Conservation (phyloP, 2,797 vertebrate species). For the Microcaecilia unicolor region DNA sequence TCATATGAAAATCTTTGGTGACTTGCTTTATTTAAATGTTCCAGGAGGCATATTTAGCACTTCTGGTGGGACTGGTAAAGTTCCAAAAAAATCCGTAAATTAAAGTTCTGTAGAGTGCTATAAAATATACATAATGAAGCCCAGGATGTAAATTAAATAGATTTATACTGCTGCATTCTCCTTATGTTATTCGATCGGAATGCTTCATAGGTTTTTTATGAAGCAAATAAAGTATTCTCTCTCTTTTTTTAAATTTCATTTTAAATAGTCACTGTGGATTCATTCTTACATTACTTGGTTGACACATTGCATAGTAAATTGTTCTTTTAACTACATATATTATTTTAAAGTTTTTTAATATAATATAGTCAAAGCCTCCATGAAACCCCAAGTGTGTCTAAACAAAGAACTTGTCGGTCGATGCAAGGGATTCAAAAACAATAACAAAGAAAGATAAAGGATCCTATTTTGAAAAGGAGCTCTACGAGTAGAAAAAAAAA, state of each 20-base stretch:
- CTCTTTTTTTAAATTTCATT: slow-evolving; percentile 51
- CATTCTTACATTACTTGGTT: slow-evolving; percentile 46
- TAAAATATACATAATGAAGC: slow-evolving; percentile 66
- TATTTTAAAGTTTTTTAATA: slow-evolving; percentile 38
- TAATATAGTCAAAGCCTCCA: slow-evolving; percentile 14
- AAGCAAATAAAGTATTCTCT: slow-evolving; percentile 56
- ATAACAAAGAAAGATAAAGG: no score
- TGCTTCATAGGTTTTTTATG: slow-evolving; percentile 66
- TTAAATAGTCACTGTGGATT: slow-evolving; percentile 54
- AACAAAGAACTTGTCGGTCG: slow-evolving; percentile 7
- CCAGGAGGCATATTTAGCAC: slow-evolving; percentile 53
- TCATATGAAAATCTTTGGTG: slow-evolving; percentile 55
- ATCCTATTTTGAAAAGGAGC: no score
- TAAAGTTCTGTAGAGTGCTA: slow-evolving; percentile 60
- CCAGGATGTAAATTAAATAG: slow-evolving; percentile 64
- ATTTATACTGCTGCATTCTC: slow-evolving; percentile 55
- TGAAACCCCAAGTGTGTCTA: neutral
- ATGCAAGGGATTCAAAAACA: slow-evolving; percentile 5
- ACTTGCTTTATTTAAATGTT: slow-evolving; percentile 60
- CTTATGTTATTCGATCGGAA: slow-evolving; percentile 60
- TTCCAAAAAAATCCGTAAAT: slow-evolving; percentile 65
- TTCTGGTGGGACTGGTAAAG: slow-evolving; percentile 53
- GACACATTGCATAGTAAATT: slow-evolving; percentile 44
- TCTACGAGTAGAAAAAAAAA: no score
- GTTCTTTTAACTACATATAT: slow-evolving; percentile 47